phyloP scores from a whole-genome alignment of 2,888 invertebrate species.

The Xiphydria camelus region DNA sequence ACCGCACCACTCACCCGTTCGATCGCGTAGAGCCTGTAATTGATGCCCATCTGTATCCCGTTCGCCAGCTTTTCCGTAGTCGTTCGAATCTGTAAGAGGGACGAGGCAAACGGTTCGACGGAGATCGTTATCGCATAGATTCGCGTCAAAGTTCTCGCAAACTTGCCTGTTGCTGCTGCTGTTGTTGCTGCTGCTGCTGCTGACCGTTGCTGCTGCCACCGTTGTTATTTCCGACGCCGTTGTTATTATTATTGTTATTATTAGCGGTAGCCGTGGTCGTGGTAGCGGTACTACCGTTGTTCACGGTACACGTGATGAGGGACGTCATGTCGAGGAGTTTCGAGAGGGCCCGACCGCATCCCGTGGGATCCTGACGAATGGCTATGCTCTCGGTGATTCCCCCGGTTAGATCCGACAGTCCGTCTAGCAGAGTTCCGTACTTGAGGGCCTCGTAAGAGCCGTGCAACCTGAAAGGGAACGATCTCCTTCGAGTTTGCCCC shows the following conservation, averaged over 20 bases:
- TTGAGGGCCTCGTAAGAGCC: conserved; percentile 93
- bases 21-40: conserved; percentile 75
- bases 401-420: conserved; percentile 85
- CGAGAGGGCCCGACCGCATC: conserved; percentile 68
- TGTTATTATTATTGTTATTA: too few relatives aligned
- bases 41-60: conserved; percentile 76
- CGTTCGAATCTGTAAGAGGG: conserved; percentile 61
- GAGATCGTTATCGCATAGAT: conserved; percentile 16
- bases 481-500: too few relatives aligned
- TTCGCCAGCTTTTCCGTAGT: conserved; percentile 69
- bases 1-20: conserved; percentile 65
- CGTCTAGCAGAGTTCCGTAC: conserved; percentile 87
- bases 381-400: conserved; percentile 84
- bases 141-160: conserved; percentile 8
- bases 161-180: conserved; percentile 39
- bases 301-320: conserved; percentile 78
- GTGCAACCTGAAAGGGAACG: conserved; percentile 68
- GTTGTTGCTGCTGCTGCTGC: background rate
- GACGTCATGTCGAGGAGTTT: conserved; percentile 80
- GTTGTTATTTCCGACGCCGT: too few relatives aligned
- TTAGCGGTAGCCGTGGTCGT: background rate
- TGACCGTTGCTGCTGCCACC: background rate
- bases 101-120: too few relatives aligned
- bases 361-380: conserved; percentile 72
- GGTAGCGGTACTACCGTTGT: conserved; percentile 52